phyloP scores from a whole-genome alignment of 2,113 vertebrate species.

The Halcyon malimbica region DNA sequence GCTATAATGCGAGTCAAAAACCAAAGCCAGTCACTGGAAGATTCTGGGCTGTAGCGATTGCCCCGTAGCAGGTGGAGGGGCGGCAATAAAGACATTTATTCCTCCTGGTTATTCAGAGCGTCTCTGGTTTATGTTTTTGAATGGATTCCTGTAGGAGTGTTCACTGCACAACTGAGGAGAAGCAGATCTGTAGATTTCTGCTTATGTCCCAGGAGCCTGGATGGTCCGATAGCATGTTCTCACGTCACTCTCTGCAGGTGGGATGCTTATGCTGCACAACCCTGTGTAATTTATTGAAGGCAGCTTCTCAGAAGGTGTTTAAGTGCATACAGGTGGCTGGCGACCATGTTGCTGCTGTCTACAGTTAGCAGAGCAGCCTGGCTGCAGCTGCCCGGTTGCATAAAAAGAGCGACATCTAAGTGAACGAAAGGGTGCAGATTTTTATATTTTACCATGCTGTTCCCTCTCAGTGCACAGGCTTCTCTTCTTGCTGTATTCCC shows the following conservation, averaged over 20 bases:
- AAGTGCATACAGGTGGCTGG: neutral
- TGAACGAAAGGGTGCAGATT: neutral
- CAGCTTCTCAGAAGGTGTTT: neutral
- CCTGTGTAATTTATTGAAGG: accelerated
- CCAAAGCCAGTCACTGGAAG: accelerated
- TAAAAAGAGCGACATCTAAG: neutral
- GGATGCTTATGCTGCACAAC: accelerated
- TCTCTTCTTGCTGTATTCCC: neutral
- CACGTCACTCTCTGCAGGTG: accelerated
- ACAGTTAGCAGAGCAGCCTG: neutral
- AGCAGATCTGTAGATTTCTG: neutral
- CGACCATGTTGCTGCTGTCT: neutral
- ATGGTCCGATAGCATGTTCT: accelerated
- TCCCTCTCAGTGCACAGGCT: neutral
- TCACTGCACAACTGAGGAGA: accelerated
- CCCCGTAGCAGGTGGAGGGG: neutral
- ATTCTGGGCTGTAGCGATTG: accelerated
- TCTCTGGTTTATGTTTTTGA: neutral
- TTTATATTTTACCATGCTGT: neutral
- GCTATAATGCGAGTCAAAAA: accelerated
- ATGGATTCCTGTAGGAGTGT: accelerated
- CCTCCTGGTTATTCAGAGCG: accelerated
- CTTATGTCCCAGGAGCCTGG: accelerated
- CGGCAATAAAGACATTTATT: accelerated
- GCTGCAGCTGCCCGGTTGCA: too few species aligned